Conservation (phyloP, 2,888 invertebrate species). For the Polydrusus pterygomalis region DNA sequence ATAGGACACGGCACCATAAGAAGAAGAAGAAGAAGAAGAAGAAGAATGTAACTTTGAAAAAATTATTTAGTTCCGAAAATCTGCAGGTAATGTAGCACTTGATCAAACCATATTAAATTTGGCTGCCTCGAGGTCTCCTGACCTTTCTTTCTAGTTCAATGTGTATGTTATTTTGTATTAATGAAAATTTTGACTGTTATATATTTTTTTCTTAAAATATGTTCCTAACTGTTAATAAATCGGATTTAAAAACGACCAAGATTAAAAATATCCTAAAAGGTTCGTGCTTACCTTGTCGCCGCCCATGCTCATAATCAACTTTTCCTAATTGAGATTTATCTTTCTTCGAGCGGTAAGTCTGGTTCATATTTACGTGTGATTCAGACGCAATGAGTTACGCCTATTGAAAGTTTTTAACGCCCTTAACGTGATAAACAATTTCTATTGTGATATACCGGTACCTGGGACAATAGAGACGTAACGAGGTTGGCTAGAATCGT, state of each 20-base stretch:
- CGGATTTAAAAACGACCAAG: neutral
- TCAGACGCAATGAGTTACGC: slow-evolving; percentile 52
- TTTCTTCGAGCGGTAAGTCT: slow-evolving; percentile 45
- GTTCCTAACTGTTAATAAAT: too few species aligned
- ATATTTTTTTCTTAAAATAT: too few species aligned
- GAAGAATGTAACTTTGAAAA: too few species aligned
- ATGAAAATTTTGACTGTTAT: too few species aligned
- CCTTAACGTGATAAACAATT: slow-evolving; percentile 54
- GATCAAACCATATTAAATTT: too few species aligned
- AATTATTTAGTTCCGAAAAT: too few species aligned
- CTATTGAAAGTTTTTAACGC: slow-evolving; percentile 55
- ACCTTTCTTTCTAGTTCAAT: too few species aligned
- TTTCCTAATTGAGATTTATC: slow-evolving; percentile 67
- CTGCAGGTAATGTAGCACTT: too few species aligned
- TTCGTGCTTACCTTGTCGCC: neutral
- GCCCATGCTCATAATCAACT: slow-evolving; percentile 13
- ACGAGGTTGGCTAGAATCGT: slow-evolving; percentile 38
- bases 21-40: too few species aligned
- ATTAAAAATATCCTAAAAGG: neutral
- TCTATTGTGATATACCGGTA: slow-evolving; percentile 50
- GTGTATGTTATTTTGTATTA: too few species aligned
- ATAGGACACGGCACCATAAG: too few species aligned
- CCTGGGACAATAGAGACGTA: slow-evolving; percentile 46
- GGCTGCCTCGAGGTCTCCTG: too few species aligned
- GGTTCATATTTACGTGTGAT: slow-evolving; percentile 44